A percentile compares a stretch with the other conserved stretches of the same genome.
These are phyloP conservation scores for Mesorhabditis spiculigera DNA, from an alignment of 2,888 invertebrate genomes.

Conservation along the genomic window DNA sequence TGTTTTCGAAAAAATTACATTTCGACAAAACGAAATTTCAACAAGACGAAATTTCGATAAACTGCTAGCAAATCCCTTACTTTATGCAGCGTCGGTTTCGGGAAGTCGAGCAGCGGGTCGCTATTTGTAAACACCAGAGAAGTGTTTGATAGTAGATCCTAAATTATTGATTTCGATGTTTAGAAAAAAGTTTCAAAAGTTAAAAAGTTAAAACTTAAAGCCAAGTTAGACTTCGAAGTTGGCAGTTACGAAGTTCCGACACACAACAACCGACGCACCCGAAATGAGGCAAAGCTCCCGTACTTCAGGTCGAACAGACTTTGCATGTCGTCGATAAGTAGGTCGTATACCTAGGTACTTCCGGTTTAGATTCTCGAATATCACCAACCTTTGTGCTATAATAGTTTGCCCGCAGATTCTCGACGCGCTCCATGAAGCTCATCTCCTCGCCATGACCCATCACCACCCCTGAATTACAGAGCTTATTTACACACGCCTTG, in stretches of 20 bases:
- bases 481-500: not conserved
- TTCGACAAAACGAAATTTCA: too few species aligned
- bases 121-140: slow-evolving; percentile 1
- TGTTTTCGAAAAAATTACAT: too few species aligned
- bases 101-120: slow-evolving; percentile 1
- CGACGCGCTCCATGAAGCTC: not conserved
- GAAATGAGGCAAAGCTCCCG: not conserved
- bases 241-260: too few species aligned
- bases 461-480: not conserved
- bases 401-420: not conserved
- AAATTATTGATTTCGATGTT: not conserved
- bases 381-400: not conserved
- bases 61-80: not conserved
- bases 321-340: not conserved
- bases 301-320: not conserved
- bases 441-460: not conserved
- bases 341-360: not conserved
- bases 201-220: too few species aligned
- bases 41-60: too few species aligned
- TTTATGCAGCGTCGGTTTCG: slow-evolving; percentile 4
- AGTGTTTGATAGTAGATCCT: not conserved
- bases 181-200: not conserved
- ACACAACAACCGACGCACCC: not conserved
- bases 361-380: too few species aligned
- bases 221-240: too few species aligned